Base-by-base conservation (phyloP, 2,888 invertebrate genomes). In the Chymomyza caudatula region DNA sequence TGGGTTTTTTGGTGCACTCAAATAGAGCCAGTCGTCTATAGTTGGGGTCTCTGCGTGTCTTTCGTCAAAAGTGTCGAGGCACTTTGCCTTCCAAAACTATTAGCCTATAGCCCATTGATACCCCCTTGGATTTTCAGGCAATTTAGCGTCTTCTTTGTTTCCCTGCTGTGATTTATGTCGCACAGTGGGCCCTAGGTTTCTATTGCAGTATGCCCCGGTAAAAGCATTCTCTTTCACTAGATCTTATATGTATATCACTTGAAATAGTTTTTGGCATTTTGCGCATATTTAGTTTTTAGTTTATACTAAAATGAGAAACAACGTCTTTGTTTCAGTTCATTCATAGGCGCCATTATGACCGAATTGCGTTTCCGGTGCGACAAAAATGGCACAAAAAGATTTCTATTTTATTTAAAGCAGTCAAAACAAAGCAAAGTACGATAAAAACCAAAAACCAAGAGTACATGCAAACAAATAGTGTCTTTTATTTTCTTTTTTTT, bases 1-100 rank as follows among this genome's bases (percentile, higher is more conserved):
- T 44, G 11, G 4, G 44, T 49, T 67, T 61, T 74, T 55, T 55
- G 65, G 53, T 71, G 77, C 75, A 71, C 63, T 17, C 67, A 73
- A 64, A 37, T 11, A 11, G 29, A 8, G 11, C 1, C 11, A 37
- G 29, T 11, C 29, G 2, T 8, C 11, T 37, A 11, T 37, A 11
- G 29, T 37, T 37, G 29, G 29, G 29, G 29, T 8, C 8, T 51
- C 77, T 82, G 80, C 77, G 79, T 85, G 80, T 81, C 80, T 81
- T 76, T 81, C 80, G 77, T 81, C 80, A 81, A 85, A 37, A 80
- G 80, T 80, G 80, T 80, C 85, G 80, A 79, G 83, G 79, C 80
- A 85, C 83, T 85, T 84, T 75, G 76, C 63, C 51, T 51, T 51
- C 51, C 51, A 37, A 11, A 37, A 37, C 51, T 20, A 13, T 17